A percentile compares a stretch with the other conserved stretches of the same genome.
Conservation (phyloP, 2,888 invertebrate genomes). For the Leptopterna dolabrata region DNA sequence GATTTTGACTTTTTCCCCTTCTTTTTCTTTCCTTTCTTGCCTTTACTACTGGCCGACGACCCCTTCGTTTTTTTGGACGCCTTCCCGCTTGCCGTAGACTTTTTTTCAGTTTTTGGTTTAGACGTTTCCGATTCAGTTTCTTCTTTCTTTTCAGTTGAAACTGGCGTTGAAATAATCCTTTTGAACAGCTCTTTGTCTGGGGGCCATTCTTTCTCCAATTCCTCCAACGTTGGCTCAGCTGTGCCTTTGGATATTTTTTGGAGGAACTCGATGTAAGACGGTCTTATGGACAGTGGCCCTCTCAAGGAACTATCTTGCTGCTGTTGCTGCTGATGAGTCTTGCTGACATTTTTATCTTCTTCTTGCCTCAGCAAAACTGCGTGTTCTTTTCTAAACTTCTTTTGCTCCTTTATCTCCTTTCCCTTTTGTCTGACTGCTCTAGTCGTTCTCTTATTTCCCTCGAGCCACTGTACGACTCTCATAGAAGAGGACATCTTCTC, state of each 20-base stretch:
- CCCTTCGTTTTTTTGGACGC: neutral
- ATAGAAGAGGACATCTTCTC: neutral
- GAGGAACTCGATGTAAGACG: slow-evolving; percentile 28
- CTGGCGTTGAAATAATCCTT: neutral
- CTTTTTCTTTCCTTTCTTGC: neutral
- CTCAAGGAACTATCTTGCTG: slow-evolving; percentile 25
- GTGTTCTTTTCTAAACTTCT: slow-evolving; percentile 7
- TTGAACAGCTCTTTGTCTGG: neutral
- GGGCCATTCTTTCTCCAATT: slow-evolving; percentile 36
- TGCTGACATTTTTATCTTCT: neutral
- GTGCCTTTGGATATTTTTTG: slow-evolving; percentile 36
- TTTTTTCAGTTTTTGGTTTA: neutral
- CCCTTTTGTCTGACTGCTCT: neutral
- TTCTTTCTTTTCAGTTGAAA: slow-evolving; percentile 8
- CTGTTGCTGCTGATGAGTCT: neutral
- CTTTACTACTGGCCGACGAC: neutral
- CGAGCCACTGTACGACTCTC: slow-evolving; percentile 22
- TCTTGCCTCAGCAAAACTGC: neutral
- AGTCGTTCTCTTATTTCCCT: neutral
- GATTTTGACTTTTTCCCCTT: slow-evolving; percentile 5
- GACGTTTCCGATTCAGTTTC: neutral
- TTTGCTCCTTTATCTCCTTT: neutral
- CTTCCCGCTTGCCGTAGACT: neutral
- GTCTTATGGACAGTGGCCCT: slow-evolving; percentile 39
- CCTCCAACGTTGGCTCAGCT: slow-evolving; percentile 18